Evolutionary conservation across 2,113 vertebrate genomes (phyloP).

Genomic region (Salvelinus sp.): DNA sequence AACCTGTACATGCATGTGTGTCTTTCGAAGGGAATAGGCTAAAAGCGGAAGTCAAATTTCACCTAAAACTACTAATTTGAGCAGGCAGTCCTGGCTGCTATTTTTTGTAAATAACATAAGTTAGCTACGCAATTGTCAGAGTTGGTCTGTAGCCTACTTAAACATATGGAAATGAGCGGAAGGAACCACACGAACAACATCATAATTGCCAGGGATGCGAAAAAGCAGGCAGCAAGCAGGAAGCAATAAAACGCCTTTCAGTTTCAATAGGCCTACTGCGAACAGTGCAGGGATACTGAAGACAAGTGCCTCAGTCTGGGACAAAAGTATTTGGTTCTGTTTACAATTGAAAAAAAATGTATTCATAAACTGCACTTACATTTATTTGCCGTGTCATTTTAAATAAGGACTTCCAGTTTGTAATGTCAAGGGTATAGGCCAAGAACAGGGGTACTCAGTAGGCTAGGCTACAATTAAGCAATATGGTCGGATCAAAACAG

Average conservation of each 20-base stretch:
- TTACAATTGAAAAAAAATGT: conserved; percentile 24
- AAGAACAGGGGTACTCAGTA: neutral
- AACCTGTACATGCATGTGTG: too few relatives aligned
- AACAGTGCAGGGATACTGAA: conserved; percentile 4
- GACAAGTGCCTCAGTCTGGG: neutral
- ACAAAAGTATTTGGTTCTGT: conserved; percentile 34
- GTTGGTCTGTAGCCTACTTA: conserved; percentile 17
- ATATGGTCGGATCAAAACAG: conserved; percentile 29
- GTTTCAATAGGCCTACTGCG: conserved; percentile 12
- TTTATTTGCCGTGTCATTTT: conserved; percentile 35
- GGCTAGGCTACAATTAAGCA: conserved; percentile 13
- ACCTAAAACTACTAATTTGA: conserved; percentile 27
- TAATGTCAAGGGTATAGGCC: conserved; percentile 13
- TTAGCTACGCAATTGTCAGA: conserved; percentile 32
- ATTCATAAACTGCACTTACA: conserved; percentile 21
- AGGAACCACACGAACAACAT: conserved; percentile 20
- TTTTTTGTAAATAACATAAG: conserved; percentile 49
- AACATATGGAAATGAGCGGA: conserved; percentile 18
- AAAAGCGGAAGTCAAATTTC: too few relatives aligned
- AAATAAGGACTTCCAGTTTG: conserved; percentile 21
- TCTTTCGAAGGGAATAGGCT: too few relatives aligned
- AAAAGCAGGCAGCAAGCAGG: conserved; percentile 8
- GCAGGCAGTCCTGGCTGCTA: conserved; percentile 33
- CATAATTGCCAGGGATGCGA: conserved; percentile 18
- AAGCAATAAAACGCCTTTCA: conserved; percentile 3